Evolutionary conservation across 1,140 invertebrate species (phyloP), one percentile per base, ranked within the genome.

Genomic region (Mercenaria mercenaria): DNA sequence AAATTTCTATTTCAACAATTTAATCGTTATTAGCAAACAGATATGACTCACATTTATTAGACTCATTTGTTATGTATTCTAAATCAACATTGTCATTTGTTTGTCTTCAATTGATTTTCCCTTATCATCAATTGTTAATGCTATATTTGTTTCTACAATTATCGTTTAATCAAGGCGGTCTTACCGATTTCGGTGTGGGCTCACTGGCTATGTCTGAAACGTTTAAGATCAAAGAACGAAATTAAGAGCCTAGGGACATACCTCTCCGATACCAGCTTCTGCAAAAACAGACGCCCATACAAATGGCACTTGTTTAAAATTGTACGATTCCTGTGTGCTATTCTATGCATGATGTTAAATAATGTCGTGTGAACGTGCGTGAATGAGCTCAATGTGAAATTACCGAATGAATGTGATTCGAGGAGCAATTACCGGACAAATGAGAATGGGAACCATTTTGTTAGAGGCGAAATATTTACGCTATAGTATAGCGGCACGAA

Each of bases 401-500:
- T 32, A 79, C 56, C 20, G 50, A 79, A 79, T 79, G 47, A 56
- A 79, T 79, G 43, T n/a, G 76, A 79, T 79, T 79, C 32, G 50
- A 56, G 47, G 76, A 56, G 2, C 76, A 47, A 79, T 79, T 79
- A 79, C 50, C 15, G 32, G 23, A 79, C 76, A 79, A 79, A 79
- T 79, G 47, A 56, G 43, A 56, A 18, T 10, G 8, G 76, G 23
- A 79, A 52, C 76, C 37, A 79, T 79, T 79, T 79, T 79, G 76
- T 79, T 79, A 79, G 47, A 50, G 76, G 76, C 76, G 43, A 79
- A 56, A 79, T 52, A 79, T 79, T 79, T 79, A 79, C 76, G 76
- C 26, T 52, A 37, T 37, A 47, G 76, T 56, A 52, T 56, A 29
- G 50, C 76, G 76, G 76, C 76, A 79, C 76, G 76, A 39, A 79